Evolutionary conservation across 2,888 invertebrate species (phyloP).

Genomic region (Drosophila pseudotalamancana): DNA sequence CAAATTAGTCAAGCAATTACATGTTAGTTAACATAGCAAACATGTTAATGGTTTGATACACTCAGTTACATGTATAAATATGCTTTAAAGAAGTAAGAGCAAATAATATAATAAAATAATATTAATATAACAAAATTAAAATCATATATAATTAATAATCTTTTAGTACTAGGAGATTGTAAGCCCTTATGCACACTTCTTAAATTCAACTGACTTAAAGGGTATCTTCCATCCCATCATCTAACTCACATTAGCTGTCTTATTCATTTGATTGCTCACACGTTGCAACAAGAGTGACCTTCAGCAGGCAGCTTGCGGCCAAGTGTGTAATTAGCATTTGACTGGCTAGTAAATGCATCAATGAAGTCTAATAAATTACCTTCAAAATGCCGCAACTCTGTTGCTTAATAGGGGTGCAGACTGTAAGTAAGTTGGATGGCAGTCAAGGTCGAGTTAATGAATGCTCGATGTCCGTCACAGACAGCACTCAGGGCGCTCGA

Average conservation of each 20-base stretch:
- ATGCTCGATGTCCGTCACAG: slow-evolving; percentile 28
- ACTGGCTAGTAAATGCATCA: slow-evolving; percentile 12
- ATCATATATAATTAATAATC: too few relatives aligned
- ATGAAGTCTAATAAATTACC: slow-evolving; percentile 12
- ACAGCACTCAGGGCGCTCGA: slow-evolving; percentile 14
- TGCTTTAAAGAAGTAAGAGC: too few relatives aligned
- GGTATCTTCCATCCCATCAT: neutral
- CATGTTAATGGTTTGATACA: too few relatives aligned
- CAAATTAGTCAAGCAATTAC: too few relatives aligned
- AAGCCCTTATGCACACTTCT: too few relatives aligned
- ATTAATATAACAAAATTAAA: too few relatives aligned
- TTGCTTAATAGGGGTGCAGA: neutral
- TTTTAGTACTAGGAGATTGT: too few relatives aligned
- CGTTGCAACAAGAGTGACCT: slow-evolving; percentile 30
- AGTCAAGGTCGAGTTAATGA: slow-evolving; percentile 42
- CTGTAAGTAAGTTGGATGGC: neutral
- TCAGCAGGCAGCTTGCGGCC: slow-evolving; percentile 23
- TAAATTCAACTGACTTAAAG: neutral
- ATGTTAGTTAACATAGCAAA: too few relatives aligned
- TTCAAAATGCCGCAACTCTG: neutral
- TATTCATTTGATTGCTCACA: slow-evolving; percentile 30
- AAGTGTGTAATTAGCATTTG: slow-evolving; percentile 45
- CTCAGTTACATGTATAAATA: too few relatives aligned
- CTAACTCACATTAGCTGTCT: neutral
- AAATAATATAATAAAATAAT: too few relatives aligned